Evolutionary conservation across 92 coral and sea anemone species (phyloP).

Genomic region (Scolanthus callimorphus): DNA sequence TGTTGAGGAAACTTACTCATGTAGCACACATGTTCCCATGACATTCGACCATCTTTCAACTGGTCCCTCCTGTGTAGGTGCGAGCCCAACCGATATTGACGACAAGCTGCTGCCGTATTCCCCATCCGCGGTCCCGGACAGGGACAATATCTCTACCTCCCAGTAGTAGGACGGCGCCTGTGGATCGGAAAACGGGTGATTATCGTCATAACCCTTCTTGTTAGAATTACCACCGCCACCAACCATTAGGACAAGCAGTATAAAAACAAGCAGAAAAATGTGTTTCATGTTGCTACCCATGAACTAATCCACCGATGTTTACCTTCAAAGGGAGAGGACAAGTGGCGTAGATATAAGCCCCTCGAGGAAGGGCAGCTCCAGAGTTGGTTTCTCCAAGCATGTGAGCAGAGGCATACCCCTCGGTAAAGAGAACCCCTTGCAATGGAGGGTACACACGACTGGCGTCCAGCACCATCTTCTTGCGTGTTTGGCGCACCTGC

Average conservation of each 20-base stretch:
- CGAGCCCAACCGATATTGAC: constrained; percentile 83
- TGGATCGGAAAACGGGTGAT: no score
- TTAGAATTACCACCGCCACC: no score
- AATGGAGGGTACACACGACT: constrained; percentile 80
- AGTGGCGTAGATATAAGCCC: constrained; percentile 69
- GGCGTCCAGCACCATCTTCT: constrained; percentile 61
- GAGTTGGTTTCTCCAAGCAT: constrained; percentile 59
- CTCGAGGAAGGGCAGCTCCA: constrained; percentile 68
- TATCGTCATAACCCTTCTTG: no score
- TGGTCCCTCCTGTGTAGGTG: constrained; percentile 51
- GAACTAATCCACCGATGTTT: no score
- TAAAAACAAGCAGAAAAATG: no score
- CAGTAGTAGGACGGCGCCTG: constrained; percentile 96
- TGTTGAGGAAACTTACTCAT: constrained; percentile 90
- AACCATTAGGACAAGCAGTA: no score
- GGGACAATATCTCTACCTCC: constrained; percentile 86
- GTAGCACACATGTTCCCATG: constrained; percentile 84
- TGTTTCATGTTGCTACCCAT: no score
- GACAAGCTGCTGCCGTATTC: constrained; percentile 57
- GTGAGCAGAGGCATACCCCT: constrained; percentile 78
- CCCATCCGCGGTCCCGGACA: constrained; percentile 50
- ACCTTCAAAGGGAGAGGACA: constrained; percentile 79
- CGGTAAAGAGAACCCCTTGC: constrained; percentile 86
- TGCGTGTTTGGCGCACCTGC: constrained; percentile 27
- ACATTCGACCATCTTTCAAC: constrained; percentile 80